Percentiles rank a stretch among this genome's conserved stretches.
Conservation (phyloP, 2,113 vertebrate species). For the Rattus rattus region DNA sequence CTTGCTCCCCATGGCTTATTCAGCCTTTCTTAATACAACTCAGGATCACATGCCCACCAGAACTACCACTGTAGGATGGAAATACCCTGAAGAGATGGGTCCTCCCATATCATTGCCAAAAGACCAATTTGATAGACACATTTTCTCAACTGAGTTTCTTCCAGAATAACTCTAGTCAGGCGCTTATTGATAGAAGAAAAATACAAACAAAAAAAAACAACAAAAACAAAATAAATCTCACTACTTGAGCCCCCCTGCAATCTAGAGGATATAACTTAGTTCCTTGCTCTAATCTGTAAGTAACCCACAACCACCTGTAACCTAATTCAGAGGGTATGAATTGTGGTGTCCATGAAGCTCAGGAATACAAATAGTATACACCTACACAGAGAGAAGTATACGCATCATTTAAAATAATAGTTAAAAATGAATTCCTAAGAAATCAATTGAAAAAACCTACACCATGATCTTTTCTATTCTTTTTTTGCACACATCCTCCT, state of each 20-base stretch:
- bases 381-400: neutral
- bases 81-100: neutral
- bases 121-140: neutral
- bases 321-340: neutral
- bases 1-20: neutral
- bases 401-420: neutral
- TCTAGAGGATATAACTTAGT: neutral
- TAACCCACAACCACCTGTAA: neutral
- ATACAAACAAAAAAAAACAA: neutral
- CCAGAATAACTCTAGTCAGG: neutral
- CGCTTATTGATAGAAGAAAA: neutral
- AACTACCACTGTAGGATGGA: neutral
- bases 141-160: neutral
- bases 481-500: neutral
- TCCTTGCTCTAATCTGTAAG: too few relatives aligned
- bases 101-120: neutral
- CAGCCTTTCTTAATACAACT: neutral
- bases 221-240: neutral
- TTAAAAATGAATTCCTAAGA: slow-evolving; percentile 25
- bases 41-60: neutral
- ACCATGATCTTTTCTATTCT: neutral
- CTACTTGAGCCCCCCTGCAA: neutral
- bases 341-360: neutral
- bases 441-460: neutral
- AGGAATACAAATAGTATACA: neutral